These are phyloP conservation scores for Macrophya alboannulata DNA, from an alignment of 2,888 invertebrate species.

Conservation along the genomic window DNA sequence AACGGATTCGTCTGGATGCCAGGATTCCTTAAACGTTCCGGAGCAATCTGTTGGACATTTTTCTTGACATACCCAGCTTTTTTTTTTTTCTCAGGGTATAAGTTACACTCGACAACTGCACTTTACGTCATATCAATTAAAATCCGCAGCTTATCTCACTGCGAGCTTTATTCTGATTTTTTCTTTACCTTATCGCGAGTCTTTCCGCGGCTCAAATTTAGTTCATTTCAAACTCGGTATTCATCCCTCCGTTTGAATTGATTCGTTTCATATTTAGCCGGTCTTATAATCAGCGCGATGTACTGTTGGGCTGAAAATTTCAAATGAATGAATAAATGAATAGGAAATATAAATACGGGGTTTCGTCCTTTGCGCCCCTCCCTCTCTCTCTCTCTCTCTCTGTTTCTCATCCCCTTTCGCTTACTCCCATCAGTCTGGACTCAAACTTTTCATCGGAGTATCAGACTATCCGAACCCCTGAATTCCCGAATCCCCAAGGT, in stretches of 20 bases:
- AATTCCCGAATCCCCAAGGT: constrained; percentile 30
- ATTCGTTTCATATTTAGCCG: constrained; percentile 2
- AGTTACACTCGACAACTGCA: too few relatives aligned
- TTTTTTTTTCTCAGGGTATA: too few relatives aligned
- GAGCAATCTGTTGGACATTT: constrained; percentile 5
- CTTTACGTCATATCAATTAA: not conserved
- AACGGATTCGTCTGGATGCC: constrained; percentile 40
- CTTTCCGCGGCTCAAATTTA: not conserved
- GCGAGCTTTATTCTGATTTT: not conserved
- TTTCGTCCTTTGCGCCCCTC: not conserved
- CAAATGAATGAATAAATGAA: constrained; percentile 43
- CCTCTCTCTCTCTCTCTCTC: not conserved
- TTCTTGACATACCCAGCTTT: not conserved
- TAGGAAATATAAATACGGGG: constrained; percentile 6
- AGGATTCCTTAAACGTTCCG: constrained; percentile 28
- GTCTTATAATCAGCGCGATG: not conserved
- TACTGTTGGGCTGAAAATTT: not conserved
- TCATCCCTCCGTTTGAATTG: not conserved
- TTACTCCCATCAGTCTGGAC: not conserved
- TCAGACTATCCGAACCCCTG: constrained; percentile 29
- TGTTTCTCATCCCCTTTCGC: not conserved
- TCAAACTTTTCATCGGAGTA: constrained; percentile 31
- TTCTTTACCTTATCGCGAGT: not conserved
- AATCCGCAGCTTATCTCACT: not conserved
- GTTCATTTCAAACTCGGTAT: not conserved